Evolutionary conservation across 2,888 invertebrate genomes (phyloP).

Genomic region (Phaedon cochleariae): DNA sequence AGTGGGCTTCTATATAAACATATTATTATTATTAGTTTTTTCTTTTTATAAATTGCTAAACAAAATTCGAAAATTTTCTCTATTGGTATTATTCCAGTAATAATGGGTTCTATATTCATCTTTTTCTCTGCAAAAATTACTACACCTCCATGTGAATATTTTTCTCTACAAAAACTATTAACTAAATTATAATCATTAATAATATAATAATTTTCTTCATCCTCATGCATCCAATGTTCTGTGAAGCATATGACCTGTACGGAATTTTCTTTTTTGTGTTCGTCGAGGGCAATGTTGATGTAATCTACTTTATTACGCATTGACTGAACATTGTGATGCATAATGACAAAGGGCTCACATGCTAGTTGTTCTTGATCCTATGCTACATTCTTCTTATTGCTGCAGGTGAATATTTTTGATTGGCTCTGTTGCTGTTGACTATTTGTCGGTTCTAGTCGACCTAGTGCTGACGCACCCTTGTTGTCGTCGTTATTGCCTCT

Average conservation of each 20-base stretch:
- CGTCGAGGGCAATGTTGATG: neutral
- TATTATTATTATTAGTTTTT: neutral
- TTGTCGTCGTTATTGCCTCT: too few species aligned
- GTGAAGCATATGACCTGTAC: neutral
- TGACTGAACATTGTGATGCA: slow-evolving; percentile 2
- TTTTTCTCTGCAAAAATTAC: neutral
- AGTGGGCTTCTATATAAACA: neutral
- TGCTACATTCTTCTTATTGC: neutral
- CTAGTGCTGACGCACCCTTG: neutral
- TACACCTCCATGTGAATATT: neutral
- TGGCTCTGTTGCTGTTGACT: neutral
- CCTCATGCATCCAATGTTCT: slow-evolving; percentile 5
- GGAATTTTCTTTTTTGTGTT: neutral
- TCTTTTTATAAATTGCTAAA: neutral
- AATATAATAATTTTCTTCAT: neutral
- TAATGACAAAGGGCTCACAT: neutral
- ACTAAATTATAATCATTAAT: neutral
- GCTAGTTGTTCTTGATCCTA: neutral
- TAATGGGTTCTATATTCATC: neutral
- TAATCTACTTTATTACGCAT: neutral
- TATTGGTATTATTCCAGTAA: neutral
- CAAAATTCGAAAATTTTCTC: neutral
- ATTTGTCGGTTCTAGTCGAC: neutral
- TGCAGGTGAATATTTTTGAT: neutral
- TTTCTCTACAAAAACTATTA: neutral